A percentile compares a stretch with the other conserved stretches of the same genome.
phyloP scores from a whole-genome alignment of 2,113 vertebrate species.

The Grallaria varia region DNA sequence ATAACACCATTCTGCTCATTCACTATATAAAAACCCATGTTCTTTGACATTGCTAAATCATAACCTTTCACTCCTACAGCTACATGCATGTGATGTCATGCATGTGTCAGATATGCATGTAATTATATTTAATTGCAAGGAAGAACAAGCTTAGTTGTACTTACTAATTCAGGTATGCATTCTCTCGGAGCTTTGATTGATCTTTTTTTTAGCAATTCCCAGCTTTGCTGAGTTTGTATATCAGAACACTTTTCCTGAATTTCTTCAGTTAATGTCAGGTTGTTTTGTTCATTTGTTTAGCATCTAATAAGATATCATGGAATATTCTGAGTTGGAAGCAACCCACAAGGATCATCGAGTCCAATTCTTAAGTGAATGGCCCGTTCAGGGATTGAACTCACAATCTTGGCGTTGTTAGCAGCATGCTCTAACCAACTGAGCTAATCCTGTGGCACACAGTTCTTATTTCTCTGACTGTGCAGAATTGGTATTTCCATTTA shows the following conservation, averaged over 20 bases:
- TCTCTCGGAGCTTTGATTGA: neutral
- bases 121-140: constrained; percentile 12
- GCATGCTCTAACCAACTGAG: neutral
- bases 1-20: neutral
- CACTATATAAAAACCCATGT: neutral
- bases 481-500: neutral
- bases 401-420: neutral
- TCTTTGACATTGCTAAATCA: neutral
- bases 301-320: neutral
- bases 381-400: neutral
- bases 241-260: neutral
- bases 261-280: neutral
- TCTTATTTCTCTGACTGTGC: neutral
- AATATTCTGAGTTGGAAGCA: neutral
- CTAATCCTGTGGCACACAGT: neutral
- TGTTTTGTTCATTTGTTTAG: fast-evolving
- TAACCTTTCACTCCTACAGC: neutral
- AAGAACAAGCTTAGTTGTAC: neutral
- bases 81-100: neutral
- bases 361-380: neutral
- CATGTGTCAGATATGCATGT: neutral
- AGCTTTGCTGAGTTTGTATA: neutral
- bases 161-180: neutral
- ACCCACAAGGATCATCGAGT: neutral
- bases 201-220: neutral